Base-by-base conservation (phyloP, 2,797 vertebrate species). In the Rhinatrema bivittatum region DNA sequence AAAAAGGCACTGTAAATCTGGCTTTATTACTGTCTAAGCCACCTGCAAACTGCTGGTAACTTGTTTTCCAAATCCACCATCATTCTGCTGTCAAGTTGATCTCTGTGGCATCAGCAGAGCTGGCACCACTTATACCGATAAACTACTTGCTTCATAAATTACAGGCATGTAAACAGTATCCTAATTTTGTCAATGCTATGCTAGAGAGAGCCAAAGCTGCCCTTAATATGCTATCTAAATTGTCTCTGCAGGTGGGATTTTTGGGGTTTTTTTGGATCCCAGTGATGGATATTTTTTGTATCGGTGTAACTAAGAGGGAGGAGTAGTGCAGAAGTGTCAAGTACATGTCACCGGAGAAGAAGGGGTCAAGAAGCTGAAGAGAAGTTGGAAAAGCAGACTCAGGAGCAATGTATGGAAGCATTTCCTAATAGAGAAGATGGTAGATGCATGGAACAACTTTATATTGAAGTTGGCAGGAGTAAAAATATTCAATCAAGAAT, bases 1-100 rank as follows among this genome's bases (percentile, higher is more conserved):
- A 60, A 65, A 73, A 68, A 55, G 39, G 26, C 18, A 21, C 45
- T 30, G 36, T 70, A 66, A 74, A 78, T 76, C 68, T 72, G 41
- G 35, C 50, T 68, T 70, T 72, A 70, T 65, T 29, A 66, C 68
- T 50, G 51, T 58, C 46, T 56, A 45, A 62, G 62, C 57, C 53
- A 69, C 68, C 64, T 73, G 56, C 66, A 74, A 65, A 65, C 46
- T 27, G 46, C 51, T 63, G 60, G 62, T 62, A 29, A 36, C 56
- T 67, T 61, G 51, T 68, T 70, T 60, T 43, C 55, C 19, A 50
- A 67, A 40, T 13, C 30, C 46, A 46, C 64, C 59, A 42, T 70
- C 63, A 19, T 47, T 67, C 50, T 52, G 54, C 55, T 61, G 68
- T 64, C 57, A 60, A 34, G 56, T 31, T 47, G 62, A 62, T 61